phyloP scores from a whole-genome alignment of 1,140 invertebrate genomes.

The Branchinecta lynchi region DNA sequence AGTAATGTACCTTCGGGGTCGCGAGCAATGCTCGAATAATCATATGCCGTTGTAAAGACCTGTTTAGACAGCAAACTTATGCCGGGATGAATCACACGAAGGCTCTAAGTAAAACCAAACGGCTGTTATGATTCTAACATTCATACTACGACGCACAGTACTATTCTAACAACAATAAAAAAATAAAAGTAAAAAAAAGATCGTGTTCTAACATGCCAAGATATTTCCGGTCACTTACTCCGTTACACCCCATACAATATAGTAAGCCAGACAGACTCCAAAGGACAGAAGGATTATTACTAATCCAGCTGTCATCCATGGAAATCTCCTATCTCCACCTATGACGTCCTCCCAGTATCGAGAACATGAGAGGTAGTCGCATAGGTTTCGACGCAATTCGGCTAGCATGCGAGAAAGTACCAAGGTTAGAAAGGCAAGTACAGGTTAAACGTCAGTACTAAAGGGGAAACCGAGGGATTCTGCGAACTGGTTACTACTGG shows the following conservation, averaged over 20 bases:
- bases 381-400: slow-evolving; percentile 4
- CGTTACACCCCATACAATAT: slow-evolving; percentile 9
- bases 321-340: slow-evolving; percentile 4
- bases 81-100: not conserved
- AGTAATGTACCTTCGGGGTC: too few relatives aligned
- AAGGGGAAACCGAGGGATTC: too few relatives aligned
- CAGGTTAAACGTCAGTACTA: too few relatives aligned
- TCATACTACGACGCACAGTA: not conserved
- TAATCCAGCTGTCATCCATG: not conserved
- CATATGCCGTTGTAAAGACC: not conserved
- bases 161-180: not conserved
- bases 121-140: not conserved
- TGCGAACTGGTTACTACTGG: too few relatives aligned
- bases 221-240: not conserved
- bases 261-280: slow-evolving; percentile 1
- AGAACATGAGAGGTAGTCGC: slow-evolving; percentile 3
- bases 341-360: slow-evolving; percentile 6
- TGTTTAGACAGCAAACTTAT: not conserved
- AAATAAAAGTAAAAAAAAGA: not conserved
- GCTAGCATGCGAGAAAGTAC: slow-evolving; percentile 1
- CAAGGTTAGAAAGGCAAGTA: slow-evolving; percentile 1
- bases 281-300: not conserved
- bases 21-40: not conserved
- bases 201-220: not conserved
- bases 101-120: not conserved